phyloP scores from a whole-genome alignment of 2,113 vertebrate species.

The Anthoscopus minutus region DNA sequence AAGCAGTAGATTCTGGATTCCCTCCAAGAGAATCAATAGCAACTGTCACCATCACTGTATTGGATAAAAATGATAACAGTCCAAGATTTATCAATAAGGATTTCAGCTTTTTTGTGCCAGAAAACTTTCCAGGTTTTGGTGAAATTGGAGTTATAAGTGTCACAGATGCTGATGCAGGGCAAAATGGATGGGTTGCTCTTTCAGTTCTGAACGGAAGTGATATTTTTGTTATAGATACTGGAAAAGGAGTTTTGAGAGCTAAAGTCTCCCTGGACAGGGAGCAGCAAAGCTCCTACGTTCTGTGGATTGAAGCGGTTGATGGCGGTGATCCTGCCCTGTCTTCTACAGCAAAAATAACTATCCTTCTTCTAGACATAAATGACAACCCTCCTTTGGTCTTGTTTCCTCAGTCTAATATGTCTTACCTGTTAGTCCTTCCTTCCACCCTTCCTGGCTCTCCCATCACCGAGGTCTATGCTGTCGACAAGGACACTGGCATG shows the following conservation, averaged over 20 bases:
- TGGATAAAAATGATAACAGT: conserved; percentile 96
- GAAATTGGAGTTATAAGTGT: conserved; percentile 96
- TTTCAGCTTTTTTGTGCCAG: conserved; percentile 97
- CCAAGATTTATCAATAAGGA: conserved; percentile 97
- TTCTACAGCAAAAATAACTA: conserved; percentile 90
- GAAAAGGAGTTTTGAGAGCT: conserved; percentile 87
- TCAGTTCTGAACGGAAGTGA: conserved; percentile 93
- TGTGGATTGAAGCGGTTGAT: conserved; percentile 92
- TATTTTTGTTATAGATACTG: conserved; percentile 96
- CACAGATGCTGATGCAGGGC: conserved; percentile 88
- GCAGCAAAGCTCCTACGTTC: conserved; percentile 90
- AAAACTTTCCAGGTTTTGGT: conserved; percentile 95
- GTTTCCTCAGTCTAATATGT: conserved; percentile 97
- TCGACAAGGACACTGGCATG: conserved; percentile 97
- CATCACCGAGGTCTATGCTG: conserved; percentile 95
- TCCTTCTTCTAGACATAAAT: conserved; percentile 94
- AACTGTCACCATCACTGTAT: conserved; percentile 85
- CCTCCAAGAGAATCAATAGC: conserved; percentile 88
- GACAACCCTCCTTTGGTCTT: conserved; percentile 95
- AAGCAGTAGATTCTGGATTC: conserved; percentile 86
- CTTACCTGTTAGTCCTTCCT: conserved; percentile 91
- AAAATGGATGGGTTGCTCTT: conserved; percentile 93
- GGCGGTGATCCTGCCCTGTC: conserved; percentile 91
- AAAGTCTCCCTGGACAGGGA: conserved; percentile 92
- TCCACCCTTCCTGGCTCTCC: conserved; percentile 92